Evolutionary conservation across 2,113 vertebrate genomes (phyloP), one percentile per base, ranked within the genome.

Genomic region (Hystrix brachyura): DNA sequence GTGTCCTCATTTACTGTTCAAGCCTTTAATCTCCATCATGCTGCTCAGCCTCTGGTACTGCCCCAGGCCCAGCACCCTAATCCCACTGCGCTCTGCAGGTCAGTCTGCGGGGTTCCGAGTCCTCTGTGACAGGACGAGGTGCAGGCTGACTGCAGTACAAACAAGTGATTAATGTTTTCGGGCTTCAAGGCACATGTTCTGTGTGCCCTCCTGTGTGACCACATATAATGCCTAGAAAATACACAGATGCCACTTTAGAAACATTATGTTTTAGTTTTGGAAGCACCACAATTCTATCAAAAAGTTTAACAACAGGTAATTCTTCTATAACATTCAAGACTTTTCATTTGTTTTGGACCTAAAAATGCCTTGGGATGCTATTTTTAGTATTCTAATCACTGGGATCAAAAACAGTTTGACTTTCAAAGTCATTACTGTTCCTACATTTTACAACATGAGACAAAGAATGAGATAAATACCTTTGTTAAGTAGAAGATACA

Each of bases 401-500:
- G 6, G 38, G 34, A 87, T 84, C 96, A 91, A 90, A 94, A 91
- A 78, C 72, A 74, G 23, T 60, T 62, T 93, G 67, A 86, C 82
- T 89, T 89, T 89, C 51, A 87, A 62, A 94, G 60, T 72, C 72
- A 71, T 62, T 27, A 67, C 32, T 43, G 62, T 5, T 87, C 29
- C 71, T 92, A n/a, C 89, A 74, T 92, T 93, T 79, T 81, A 74
- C 72, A 43, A 59, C 9, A 51, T 1, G 60, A 95, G 67, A 53
- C 53, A 90, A 87, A 94, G 18, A 94, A 95, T 87, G 91, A 94
- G 65, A 81, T 65, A 93, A 90, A 93, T 98, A 99, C 99, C 99
- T 99, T 99, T 94, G 98, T 98, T 83, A 99, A 95, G 96, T 99
- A 99, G 98, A 99, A 99, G 71, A 99, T 98, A 79, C 98, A 99